Evolutionary conservation across 2,888 invertebrate genomes (phyloP), one percentile per base, ranked within the genome.

Genomic region (Hanleya hanleyi): DNA sequence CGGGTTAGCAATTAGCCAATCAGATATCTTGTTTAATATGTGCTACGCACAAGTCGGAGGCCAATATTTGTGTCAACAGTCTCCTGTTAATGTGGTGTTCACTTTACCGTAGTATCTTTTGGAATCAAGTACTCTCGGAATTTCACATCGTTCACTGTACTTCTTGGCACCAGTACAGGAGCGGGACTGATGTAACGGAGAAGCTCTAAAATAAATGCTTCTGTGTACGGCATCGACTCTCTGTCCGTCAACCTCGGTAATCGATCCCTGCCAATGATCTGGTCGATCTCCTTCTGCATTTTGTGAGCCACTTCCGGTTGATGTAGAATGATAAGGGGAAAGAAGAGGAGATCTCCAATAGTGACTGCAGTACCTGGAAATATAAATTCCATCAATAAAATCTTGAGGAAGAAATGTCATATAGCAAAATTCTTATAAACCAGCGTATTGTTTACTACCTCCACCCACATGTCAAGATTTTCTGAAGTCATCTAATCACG

Each of bases 251-350:
- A 18, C n/a, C 18, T 57, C 15, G 76, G 76, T 6, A 35, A 36
- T 41, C 73, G 22, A 26, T 71, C 38, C 35, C 36, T 33, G 69
- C 88, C 88, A 70, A 91, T 89, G 64, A 91, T 86, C 5, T 77
- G 74, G 22, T 70, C 70, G 4, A 70, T 38, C 37, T 70, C 70
- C 36, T 38, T 15, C 32, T 50, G 70, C 1, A 70, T 9, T 29
- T 65, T 65, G 26, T 32, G 29, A 5, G 36, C 29, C 6, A 64
- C 62, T 32, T 69, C 69, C n/a, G 57, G 57, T 29, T 32, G 18
- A 38, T 57, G 18, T 37, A 69, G 61, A 35, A 62, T 33, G 26
- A 57, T 32, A 4, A 57, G 26, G 29, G 29, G 22, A 26, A 4
- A 57, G 57, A 29, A 57, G 15, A 57, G 26, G 12, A 57, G 57